A percentile compares a stretch with the other conserved stretches of the same genome.
These are phyloP conservation scores for Morpho helenor DNA, from an alignment of 2,888 invertebrate species.

Conservation along the genomic window DNA sequence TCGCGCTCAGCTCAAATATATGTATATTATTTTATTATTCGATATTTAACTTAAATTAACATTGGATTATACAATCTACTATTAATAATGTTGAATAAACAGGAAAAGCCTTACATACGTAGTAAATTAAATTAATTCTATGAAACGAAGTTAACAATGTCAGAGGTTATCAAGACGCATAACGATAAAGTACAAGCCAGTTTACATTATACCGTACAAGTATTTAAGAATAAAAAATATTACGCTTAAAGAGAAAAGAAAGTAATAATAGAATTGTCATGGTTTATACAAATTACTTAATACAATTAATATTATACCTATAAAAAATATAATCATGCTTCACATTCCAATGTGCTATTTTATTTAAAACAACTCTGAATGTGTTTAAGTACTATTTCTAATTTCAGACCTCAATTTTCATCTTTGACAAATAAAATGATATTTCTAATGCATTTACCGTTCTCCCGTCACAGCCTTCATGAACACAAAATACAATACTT, in stretches of 20 bases:
- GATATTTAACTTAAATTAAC: neutral
- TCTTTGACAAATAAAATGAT: neutral
- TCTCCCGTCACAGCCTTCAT: slow-evolving; percentile 30
- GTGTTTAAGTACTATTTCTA: no score
- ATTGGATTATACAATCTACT: no score
- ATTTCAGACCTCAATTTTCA: neutral
- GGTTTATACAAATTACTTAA: neutral
- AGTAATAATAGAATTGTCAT: slow-evolving; percentile 5
- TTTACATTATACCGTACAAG: slow-evolving; percentile 11
- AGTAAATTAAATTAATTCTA: slow-evolving; percentile 11
- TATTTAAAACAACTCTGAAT: no score
- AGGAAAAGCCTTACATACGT: slow-evolving; percentile 6
- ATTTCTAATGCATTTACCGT: slow-evolving; percentile 15
- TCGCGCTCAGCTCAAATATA: no score
- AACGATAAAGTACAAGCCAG: slow-evolving; percentile 7
- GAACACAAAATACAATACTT: slow-evolving; percentile 19
- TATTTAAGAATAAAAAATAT: slow-evolving; percentile 8
- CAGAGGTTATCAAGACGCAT: slow-evolving; percentile 16
- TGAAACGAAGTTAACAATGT: slow-evolving; percentile 14
- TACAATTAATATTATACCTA: no score
- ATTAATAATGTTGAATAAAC: slow-evolving; percentile 3
- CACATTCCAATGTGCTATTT: no score
- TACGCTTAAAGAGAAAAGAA: slow-evolving; percentile 3
- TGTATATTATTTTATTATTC: no score
- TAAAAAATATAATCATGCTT: no score